These are phyloP conservation scores for Omphaloscelis lunosa DNA, from an alignment of 2,888 invertebrate species.

Conservation along the genomic window DNA sequence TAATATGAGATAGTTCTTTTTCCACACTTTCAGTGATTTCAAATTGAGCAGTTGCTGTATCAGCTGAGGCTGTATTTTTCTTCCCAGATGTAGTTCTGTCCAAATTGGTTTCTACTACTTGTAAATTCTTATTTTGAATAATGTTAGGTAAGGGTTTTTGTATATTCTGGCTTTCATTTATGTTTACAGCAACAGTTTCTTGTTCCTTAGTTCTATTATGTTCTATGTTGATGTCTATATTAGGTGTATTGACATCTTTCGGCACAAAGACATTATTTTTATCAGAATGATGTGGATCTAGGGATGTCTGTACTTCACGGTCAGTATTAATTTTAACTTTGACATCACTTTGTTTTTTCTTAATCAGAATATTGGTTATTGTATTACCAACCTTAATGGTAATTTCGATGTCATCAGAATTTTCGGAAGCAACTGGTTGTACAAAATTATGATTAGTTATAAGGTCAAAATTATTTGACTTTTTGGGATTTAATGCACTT, in stretches of 20 bases:
- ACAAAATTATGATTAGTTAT: conserved; percentile 63
- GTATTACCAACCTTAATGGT: conserved; percentile 84
- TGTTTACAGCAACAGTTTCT: conserved; percentile 39
- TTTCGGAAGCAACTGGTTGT: conserved; percentile 56
- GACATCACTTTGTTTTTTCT: conserved; percentile 81
- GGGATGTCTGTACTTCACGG: conserved; percentile 81
- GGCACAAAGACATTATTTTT: conserved; percentile 53
- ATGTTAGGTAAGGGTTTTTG: conserved; percentile 18
- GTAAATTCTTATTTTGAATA: conserved; percentile 33
- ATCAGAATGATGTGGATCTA: conserved; percentile 64
- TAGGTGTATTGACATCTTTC: conserved; percentile 61
- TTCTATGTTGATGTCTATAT: conserved; percentile 65
- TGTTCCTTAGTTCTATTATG: conserved; percentile 55
- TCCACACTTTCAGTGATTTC: conserved; percentile 86
- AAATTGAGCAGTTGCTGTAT: conserved; percentile 80
- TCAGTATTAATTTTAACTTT: conserved; percentile 82
- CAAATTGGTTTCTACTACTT: conserved; percentile 26
- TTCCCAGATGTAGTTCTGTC: conserved; percentile 75
- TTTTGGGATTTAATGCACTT: conserved; percentile 69
- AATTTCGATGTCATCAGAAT: conserved; percentile 83
- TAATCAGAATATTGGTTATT: conserved; percentile 82
- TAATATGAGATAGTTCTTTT: conserved; percentile 81
- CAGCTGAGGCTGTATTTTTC: conserved; percentile 86
- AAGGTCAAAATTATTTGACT: conserved; percentile 47
- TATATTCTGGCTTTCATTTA: conserved; percentile 14